Conservation (phyloP, 2,888 invertebrate species). For the Acanthosoma haemorrhoidale region DNA sequence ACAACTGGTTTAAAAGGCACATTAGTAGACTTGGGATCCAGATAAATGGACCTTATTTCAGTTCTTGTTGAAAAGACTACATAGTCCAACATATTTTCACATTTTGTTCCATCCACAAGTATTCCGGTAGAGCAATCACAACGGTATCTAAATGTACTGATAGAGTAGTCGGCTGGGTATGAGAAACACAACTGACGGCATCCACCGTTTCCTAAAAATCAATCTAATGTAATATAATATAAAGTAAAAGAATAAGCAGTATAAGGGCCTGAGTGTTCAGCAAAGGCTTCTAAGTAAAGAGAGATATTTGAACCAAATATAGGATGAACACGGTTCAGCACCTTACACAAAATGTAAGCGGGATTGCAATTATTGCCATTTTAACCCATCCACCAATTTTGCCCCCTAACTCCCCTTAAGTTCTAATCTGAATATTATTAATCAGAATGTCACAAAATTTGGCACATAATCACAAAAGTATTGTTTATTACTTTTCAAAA, state of each 20-base stretch:
- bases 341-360: too few species aligned
- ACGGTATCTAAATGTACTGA: constrained; percentile 51
- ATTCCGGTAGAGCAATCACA: constrained; percentile 94
- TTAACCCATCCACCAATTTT: too few species aligned
- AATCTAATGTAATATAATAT: too few species aligned
- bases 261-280: too few species aligned
- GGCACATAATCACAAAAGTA: background rate
- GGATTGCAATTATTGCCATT: too few species aligned
- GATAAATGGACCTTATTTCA: constrained; percentile 83
- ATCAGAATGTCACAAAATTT: background rate
- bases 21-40: constrained; percentile 75
- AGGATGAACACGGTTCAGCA: too few species aligned
- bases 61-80: constrained; percentile 90
- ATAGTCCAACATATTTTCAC: constrained; percentile 80
- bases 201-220: constrained; percentile 66
- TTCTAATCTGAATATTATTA: too few species aligned
- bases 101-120: constrained; percentile 58
- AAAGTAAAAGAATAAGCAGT: too few species aligned
- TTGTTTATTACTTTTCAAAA: too few species aligned
- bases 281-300: too few species aligned
- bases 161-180: constrained; percentile 62
- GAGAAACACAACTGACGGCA: constrained; percentile 96
- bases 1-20: constrained; percentile 76
- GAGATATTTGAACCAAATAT: too few species aligned
- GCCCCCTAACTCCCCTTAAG: too few species aligned